These are phyloP conservation scores for Scaptomyza flava DNA, from an alignment of 2,888 invertebrate species.

Conservation along the genomic window DNA sequence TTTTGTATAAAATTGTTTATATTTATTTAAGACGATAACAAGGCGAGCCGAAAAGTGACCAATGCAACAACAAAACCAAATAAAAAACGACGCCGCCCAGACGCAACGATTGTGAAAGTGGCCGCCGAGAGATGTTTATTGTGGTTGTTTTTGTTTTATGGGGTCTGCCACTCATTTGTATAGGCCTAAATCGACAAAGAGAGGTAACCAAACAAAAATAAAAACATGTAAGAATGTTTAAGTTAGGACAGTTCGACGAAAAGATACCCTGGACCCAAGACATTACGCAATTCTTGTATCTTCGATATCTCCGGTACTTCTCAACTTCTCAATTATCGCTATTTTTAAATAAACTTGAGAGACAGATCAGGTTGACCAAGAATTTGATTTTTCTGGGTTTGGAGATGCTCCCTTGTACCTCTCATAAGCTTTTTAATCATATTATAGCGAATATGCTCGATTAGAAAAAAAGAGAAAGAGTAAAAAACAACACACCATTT, in stretches of 20 bases:
- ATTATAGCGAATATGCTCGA: background rate
- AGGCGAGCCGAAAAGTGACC: slow-evolving; percentile 12
- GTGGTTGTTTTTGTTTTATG: background rate
- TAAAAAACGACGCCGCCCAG: slow-evolving; percentile 1
- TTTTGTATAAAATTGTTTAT: slow-evolving; percentile 37
- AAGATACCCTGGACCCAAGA: too few relatives aligned
- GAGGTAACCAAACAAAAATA: background rate
- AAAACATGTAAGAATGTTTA: too few relatives aligned
- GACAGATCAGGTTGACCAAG: too few relatives aligned
- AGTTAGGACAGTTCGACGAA: too few relatives aligned
- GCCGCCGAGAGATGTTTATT: background rate
- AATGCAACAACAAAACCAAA: background rate
- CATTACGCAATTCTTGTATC: too few relatives aligned
- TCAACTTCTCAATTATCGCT: too few relatives aligned
- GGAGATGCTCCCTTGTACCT: too few relatives aligned
- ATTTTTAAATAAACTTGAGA: too few relatives aligned
- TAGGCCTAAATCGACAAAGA: slow-evolving; percentile 1
- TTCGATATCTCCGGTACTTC: too few relatives aligned
- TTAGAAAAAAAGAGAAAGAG: slow-evolving; percentile 4
- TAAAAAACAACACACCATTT: background rate
- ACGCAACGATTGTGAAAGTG: slow-evolving; percentile 45
- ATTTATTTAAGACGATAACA: slow-evolving; percentile 51
- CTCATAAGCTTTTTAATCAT: too few relatives aligned
- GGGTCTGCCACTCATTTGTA: background rate
- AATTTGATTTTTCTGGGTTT: too few relatives aligned